Percentiles rank a stretch among this genome's conserved stretches.
phyloP scores from a whole-genome alignment of 2,888 invertebrate species.

The Conomelus anceps region DNA sequence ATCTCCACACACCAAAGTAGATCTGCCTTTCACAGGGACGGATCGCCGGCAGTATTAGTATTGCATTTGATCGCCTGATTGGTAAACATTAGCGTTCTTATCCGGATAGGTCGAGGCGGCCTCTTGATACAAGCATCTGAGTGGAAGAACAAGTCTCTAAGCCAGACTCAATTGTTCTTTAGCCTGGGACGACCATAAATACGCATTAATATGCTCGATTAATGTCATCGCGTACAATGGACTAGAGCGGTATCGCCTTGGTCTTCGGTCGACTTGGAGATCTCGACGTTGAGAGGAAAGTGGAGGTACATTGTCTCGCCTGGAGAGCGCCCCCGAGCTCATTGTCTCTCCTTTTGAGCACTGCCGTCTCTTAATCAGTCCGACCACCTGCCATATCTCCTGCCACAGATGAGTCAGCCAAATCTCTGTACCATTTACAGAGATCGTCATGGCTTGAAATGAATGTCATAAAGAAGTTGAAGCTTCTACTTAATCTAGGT shows the following conservation, averaged over 20 bases:
- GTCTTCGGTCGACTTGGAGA: not conserved
- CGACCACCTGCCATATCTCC: not conserved
- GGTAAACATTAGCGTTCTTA: not conserved
- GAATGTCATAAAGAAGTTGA: too few relatives aligned
- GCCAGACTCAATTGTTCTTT: not conserved
- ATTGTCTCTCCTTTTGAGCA: not conserved
- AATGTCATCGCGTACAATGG: constrained; percentile 8
- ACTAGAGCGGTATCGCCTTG: not conserved
- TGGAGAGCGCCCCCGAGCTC: not conserved
- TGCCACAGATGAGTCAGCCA: not conserved
- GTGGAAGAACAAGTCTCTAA: not conserved
- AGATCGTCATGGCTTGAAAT: too few relatives aligned
- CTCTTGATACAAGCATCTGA: not conserved
- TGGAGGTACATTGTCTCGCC: constrained; percentile 1
- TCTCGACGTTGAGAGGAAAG: not conserved
- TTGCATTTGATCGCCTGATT: not conserved
- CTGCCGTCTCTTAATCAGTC: not conserved
- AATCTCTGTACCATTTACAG: not conserved
- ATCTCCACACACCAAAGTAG: not conserved
- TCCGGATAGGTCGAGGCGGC: not conserved
- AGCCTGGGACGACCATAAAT: not conserved
- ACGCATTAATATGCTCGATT: constrained; percentile 13
- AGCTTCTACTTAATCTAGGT: too few relatives aligned
- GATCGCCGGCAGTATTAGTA: not conserved
- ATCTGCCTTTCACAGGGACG: not conserved